Base-by-base conservation (phyloP, 2,888 invertebrate species). In the Anarsia innoxiella region DNA sequence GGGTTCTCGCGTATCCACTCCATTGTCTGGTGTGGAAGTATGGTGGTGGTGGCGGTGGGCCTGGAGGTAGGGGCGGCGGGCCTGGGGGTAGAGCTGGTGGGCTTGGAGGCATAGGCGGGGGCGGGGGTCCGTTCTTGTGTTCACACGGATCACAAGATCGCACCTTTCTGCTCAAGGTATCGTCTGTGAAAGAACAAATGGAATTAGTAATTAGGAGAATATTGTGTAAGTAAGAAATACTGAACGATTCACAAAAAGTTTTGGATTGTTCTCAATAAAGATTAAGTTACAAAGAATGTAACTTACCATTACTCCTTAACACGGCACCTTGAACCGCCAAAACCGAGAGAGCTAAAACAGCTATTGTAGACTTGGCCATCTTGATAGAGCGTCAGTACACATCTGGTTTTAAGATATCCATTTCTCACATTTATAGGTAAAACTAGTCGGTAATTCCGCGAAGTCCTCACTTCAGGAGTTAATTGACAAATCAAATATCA, bases 21-120 rank as follows among this genome's bases (percentile, higher is more conserved):
- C 75, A 76, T 30, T 78, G 66, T n/a, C 65, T 59, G 0, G 73
- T 57, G 14, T 47, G 66, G 45, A 67, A 72, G 15, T 13, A 40
- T 2, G 47, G 48, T 9, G 46, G 44, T 9, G 42, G 43, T 1
- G 40, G 42, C 14, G 40, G 44, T 64, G 59, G 0, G 71, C 56
- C 13, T 46, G 66, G 45, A 67, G 70, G 15, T 12, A 29, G 33
- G 1, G 37, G 40, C 3, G 40, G 42, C 1, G 46, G 47, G 8
- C 43, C 46, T 12, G 14, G 13, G 23, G 29, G 25, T 11, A 32
- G 12, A 47, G 36, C 3, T 41, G 66, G 10, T 65, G 60, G 0
- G 72, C 56, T 12, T 46, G 66, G 45, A 67, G 70, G 15, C 12
- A 29, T 31, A 1, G 36, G 40, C 3, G 40, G 42, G 1, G 46